A percentile compares a stretch with the other conserved stretches of the same genome.
Conservation (phyloP, 1,140 invertebrate species). For the Akabosia matsudoensis region DNA sequence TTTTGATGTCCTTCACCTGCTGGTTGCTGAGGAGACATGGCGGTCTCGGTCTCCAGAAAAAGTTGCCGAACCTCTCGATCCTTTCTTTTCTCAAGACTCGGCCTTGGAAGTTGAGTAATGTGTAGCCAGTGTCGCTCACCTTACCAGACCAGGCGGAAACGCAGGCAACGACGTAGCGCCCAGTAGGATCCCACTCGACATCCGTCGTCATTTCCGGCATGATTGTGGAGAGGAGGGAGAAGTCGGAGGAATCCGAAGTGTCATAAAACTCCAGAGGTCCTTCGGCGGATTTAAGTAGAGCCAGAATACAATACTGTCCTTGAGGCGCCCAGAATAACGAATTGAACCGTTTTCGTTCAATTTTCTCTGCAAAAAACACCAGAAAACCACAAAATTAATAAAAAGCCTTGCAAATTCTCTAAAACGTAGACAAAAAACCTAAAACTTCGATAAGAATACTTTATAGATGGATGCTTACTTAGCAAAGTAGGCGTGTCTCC, state of each 20-base stretch:
- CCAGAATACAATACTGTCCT: constrained; percentile 92
- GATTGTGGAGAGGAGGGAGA: constrained; percentile 85
- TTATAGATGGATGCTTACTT: constrained; percentile 59
- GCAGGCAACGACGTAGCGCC: constrained; percentile 91
- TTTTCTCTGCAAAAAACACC: constrained; percentile 63
- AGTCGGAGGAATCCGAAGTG: constrained; percentile 85
- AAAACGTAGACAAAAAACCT: background rate
- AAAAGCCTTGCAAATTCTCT: background rate
- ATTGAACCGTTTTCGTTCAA: constrained; percentile 88
- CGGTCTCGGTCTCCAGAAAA: constrained; percentile 93
- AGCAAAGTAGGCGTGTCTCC: constrained; percentile 80
- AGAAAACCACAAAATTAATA: constrained; percentile 13
- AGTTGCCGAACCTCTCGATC: constrained; percentile 87
- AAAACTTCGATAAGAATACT: background rate
- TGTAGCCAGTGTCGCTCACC: constrained; percentile 88
- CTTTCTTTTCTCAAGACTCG: constrained; percentile 75
- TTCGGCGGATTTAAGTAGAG: constrained; percentile 76
- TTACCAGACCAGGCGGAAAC: constrained; percentile 95
- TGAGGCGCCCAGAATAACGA: constrained; percentile 94
- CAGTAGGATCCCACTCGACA: constrained; percentile 99
- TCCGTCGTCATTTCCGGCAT: constrained; percentile 94
- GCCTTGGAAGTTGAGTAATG: constrained; percentile 97
- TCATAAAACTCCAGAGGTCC: constrained; percentile 93
- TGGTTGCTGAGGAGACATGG: constrained; percentile 74
- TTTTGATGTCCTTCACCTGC: constrained; percentile 90